Evolutionary conservation across 2,888 invertebrate genomes (phyloP).

Genomic region (Thera britannica): DNA sequence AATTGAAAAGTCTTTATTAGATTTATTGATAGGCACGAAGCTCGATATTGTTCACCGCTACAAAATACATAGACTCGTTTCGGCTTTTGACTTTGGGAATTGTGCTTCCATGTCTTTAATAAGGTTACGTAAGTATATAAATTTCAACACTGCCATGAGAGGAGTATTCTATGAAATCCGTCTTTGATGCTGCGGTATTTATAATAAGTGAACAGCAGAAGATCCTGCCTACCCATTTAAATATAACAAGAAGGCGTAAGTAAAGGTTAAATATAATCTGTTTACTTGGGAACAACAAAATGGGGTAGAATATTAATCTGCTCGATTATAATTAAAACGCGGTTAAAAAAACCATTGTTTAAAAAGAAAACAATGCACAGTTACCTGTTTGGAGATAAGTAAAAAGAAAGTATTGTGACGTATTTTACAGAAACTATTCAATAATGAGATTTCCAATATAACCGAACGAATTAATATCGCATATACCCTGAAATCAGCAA

Average conservation of each 20-base stretch:
- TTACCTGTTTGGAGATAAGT: neutral
- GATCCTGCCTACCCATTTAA: slow-evolving; percentile 43
- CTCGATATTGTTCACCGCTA: neutral
- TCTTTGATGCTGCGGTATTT: slow-evolving; percentile 48
- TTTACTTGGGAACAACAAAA: slow-evolving; percentile 34
- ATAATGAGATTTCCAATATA: neutral
- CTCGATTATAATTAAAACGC: slow-evolving; percentile 1
- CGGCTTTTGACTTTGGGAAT: neutral
- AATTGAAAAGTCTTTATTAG: neutral
- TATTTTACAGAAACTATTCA: neutral
- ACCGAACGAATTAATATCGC: neutral
- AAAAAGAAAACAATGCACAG: neutral
- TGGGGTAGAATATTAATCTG: neutral
- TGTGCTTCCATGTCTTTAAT: neutral
- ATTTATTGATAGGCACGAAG: neutral
- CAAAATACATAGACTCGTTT: neutral
- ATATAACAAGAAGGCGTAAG: slow-evolving; percentile 40
- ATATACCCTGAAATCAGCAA: too few species aligned
- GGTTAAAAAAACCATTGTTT: slow-evolving; percentile 1
- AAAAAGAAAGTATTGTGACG: neutral
- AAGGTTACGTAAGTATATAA: slow-evolving; percentile 26
- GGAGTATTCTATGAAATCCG: slow-evolving; percentile 48
- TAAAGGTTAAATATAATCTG: slow-evolving; percentile 39
- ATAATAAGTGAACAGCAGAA: slow-evolving; percentile 43
- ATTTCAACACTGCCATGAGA: slow-evolving; percentile 27